A percentile compares a stretch with the other conserved stretches of the same genome.
phyloP scores from a whole-genome alignment of 2,113 vertebrate genomes.

The Prionailurus bengalensis region DNA sequence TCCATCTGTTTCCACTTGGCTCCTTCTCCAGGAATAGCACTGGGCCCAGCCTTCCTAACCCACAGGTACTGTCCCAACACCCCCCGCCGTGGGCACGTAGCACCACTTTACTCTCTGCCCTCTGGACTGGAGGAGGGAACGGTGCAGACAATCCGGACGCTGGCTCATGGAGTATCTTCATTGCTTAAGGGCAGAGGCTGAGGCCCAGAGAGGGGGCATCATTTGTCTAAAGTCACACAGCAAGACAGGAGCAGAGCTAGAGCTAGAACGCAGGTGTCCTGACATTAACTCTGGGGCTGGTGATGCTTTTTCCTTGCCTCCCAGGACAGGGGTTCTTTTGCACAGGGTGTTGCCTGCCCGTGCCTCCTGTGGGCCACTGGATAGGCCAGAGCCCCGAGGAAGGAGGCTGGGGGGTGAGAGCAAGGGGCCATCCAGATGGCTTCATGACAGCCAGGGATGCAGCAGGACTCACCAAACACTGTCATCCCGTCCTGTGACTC shows the following conservation, averaged over 20 bases:
- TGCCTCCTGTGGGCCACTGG: not conserved
- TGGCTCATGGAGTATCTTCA: not conserved
- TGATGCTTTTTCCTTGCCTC: not conserved
- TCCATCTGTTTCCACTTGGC: not conserved
- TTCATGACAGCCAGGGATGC: rapidly evolving
- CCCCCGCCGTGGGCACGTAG: not conserved
- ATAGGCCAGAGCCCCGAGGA: not conserved
- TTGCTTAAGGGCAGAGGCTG: not conserved
- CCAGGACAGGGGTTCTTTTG: not conserved
- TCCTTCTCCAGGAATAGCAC: not conserved
- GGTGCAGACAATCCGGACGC: not conserved
- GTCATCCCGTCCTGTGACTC: not conserved
- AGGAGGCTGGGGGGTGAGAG: not conserved
- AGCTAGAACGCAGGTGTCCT: not conserved
- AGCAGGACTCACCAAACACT: rapidly evolving
- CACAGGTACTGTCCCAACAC: not conserved
- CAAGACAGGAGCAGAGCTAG: not conserved
- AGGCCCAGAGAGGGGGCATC: not conserved
- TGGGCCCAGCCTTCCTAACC: not conserved
- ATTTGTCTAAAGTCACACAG: not conserved
- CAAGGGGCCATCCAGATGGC: not conserved
- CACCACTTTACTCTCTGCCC: not conserved
- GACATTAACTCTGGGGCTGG: not conserved
- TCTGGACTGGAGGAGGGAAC: not conserved
- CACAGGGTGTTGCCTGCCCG: rapidly evolving